phyloP scores from a whole-genome alignment of 1,140 invertebrate genomes.

The Trichonephila clavata region DNA sequence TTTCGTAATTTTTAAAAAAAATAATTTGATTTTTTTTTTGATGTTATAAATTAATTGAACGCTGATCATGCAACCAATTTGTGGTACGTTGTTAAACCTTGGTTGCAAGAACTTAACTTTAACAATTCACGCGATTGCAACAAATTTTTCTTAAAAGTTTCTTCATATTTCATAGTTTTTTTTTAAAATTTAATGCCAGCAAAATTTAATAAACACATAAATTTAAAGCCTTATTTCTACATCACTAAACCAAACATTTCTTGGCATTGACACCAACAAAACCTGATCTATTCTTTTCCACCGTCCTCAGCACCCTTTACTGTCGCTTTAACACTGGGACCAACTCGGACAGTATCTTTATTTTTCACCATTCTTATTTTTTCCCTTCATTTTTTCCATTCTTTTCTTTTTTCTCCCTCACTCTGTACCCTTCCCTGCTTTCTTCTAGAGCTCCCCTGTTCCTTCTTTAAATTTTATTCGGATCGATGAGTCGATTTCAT shows the following conservation, averaged over 20 bases:
- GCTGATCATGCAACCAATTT: too few species aligned
- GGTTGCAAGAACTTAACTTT: too few species aligned
- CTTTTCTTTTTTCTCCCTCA: neutral
- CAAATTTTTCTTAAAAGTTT: too few species aligned
- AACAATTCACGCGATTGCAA: too few species aligned
- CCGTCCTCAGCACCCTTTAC: constrained; percentile 1
- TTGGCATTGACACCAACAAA: neutral
- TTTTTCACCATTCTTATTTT: neutral
- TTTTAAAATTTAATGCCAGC: too few species aligned
- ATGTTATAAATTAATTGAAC: too few species aligned
- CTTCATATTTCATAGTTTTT: too few species aligned
- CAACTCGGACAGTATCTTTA: constrained; percentile 14
- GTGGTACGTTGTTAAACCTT: too few species aligned
- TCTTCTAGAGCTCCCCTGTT: constrained; percentile 37
- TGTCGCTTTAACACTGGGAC: constrained; percentile 54
- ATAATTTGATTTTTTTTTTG: too few species aligned
- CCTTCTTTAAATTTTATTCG: constrained; percentile 74
- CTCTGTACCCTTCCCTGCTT: constrained; percentile 15
- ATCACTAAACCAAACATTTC: neutral
- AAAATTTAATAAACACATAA: too few species aligned
- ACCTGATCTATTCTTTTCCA: neutral
- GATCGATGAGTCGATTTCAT: constrained; percentile 70
- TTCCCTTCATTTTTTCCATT: neutral
- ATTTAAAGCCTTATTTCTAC: neutral
- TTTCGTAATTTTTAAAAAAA: too few species aligned